Conservation (phyloP, 2,797 vertebrate genomes). For the Dendrocincla fuliginosa region DNA sequence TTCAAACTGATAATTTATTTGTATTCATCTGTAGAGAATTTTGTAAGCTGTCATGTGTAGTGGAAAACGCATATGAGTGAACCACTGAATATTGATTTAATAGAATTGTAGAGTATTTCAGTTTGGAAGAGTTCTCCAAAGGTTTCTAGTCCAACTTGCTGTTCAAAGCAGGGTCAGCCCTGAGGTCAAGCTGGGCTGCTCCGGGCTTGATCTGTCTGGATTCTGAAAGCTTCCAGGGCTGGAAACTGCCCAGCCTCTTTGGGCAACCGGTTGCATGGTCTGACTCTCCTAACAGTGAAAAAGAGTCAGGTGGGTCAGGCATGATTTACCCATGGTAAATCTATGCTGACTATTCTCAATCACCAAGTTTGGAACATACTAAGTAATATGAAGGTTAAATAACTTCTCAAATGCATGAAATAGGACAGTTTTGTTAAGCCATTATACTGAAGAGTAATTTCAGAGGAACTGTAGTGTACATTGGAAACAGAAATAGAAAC, state of each 20-base stretch:
- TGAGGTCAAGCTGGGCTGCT: not conserved
- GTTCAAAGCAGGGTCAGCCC: not conserved
- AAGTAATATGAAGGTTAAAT: not conserved
- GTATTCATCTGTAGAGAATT: not conserved
- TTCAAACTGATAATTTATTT: not conserved
- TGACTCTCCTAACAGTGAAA: not conserved
- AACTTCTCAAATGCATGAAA: not conserved
- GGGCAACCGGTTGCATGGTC: not conserved
- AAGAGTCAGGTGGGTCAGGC: not conserved
- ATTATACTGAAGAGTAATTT: not conserved
- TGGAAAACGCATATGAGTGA: not conserved
- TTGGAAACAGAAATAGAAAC: not conserved
- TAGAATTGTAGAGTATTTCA: not conserved
- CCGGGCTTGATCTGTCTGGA: not conserved
- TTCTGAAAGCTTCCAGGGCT: not conserved
- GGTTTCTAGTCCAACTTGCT: not conserved
- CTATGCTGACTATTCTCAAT: not conserved
- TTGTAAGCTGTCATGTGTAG: not conserved
- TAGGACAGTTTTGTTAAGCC: not conserved
- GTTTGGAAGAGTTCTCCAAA: not conserved
- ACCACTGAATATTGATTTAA: not conserved
- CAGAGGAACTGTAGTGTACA: not conserved
- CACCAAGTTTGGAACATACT: not conserved
- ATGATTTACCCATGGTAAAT: not conserved
- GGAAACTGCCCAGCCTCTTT: not conserved